Evolutionary conservation across 2,113 vertebrate species (phyloP).

Genomic region (Lasiurus cinereus): DNA sequence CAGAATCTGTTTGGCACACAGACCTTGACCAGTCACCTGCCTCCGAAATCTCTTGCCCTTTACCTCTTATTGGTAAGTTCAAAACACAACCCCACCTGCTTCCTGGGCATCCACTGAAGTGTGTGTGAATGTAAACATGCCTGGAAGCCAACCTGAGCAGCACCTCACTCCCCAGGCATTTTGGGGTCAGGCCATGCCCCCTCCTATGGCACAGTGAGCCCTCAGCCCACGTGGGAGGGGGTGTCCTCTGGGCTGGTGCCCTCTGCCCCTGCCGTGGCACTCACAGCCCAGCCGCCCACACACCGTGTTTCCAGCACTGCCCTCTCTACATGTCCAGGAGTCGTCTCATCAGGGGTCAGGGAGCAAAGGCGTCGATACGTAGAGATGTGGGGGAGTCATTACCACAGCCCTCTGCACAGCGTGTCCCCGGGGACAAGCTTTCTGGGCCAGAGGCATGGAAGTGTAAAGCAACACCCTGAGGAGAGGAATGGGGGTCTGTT

Average conservation of each 20-base stretch:
- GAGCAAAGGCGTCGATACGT: accelerated
- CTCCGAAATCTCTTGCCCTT: background rate
- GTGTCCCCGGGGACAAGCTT: background rate
- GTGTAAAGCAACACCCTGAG: background rate
- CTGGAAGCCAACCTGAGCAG: too few species aligned
- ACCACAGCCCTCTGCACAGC: background rate
- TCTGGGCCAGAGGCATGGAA: background rate
- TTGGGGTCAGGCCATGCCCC: background rate
- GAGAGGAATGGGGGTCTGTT: background rate
- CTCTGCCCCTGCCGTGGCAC: background rate
- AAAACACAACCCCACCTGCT: background rate
- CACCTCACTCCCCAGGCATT: background rate
- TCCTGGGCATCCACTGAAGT: accelerated
- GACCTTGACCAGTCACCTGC: accelerated
- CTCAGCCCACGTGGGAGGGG: too few species aligned
- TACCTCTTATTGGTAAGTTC: accelerated
- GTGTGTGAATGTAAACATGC: accelerated
- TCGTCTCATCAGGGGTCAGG: background rate
- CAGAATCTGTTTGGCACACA: background rate
- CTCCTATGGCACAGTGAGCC: background rate
- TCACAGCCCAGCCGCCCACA: background rate
- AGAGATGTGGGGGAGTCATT: background rate
- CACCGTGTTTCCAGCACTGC: background rate
- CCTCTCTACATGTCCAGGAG: background rate
- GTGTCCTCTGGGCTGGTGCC: background rate